Evolutionary conservation across 2,888 invertebrate genomes (phyloP), one percentile per base, ranked within the genome.

Genomic region (Chromoteleia sp.): DNA sequence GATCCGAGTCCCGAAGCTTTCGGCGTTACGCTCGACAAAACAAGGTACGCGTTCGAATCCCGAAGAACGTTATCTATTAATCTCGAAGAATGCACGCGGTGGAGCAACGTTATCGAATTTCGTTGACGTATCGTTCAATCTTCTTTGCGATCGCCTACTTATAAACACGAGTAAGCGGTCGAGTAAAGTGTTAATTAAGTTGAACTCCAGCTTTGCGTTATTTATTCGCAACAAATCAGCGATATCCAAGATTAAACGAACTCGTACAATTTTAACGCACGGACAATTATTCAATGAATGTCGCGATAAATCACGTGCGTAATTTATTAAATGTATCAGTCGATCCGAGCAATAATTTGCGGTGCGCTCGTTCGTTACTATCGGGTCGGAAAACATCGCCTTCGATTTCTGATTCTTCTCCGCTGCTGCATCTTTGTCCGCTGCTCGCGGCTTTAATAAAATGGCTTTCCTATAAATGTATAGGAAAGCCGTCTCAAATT

Each of bases 321-420:
- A 58, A 56, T 68, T 67, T 43, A 68, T 15, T 10, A 52, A 67
- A 52, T 52, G 67, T 29, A 48, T 48, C 63, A 36, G 33, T 63
- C 48, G 63, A 48, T 63, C 21, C 21, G 21, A 33, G 52, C 52
- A 41, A 67, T 41, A 52, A 67, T 54, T 67, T 50, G 63, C 63
- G 65, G 36, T 15, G 39, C 17, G 41, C 17, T 4, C 25, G n/a
- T n/a, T 14, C 21, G 25, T 56, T 67, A 71, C 48, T 71, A 50
- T 12, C 70, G 50, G 59, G 39, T 25, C 59, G 50, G 48, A 71
- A 71, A 71, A 71, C 70, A 59, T 71, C 25, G 70, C 14, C 70
- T 39, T 39, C 70, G 50, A 71, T 71, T 59, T 50, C 25, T 50
- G 58, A 71, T 59, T 39, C 70, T 33, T 43, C 68, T 63, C 36